phyloP scores from a whole-genome alignment of 2,797 vertebrate genomes.

The Gobionotothen gibberifrons region DNA sequence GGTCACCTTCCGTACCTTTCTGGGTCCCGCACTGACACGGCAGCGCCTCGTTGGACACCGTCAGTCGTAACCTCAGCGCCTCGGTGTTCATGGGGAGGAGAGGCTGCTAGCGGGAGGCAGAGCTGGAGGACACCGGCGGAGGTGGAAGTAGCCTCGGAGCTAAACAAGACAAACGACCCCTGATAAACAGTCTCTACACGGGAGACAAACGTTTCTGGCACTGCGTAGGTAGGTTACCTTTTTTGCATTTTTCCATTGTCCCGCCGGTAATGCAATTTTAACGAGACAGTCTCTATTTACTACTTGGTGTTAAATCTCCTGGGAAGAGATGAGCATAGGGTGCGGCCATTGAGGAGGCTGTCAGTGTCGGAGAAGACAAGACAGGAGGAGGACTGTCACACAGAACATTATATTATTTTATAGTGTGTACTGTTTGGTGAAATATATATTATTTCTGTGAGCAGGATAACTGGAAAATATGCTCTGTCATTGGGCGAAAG shows the following conservation, averaged over 20 bases:
- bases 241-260: slow-evolving; percentile 28
- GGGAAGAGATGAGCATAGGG: slow-evolving; percentile 74
- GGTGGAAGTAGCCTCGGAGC: slow-evolving; percentile 45
- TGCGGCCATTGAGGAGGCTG: slow-evolving; percentile 78
- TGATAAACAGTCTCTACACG: slow-evolving; percentile 18
- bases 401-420: not conserved
- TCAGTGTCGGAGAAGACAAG: slow-evolving; percentile 38
- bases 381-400: not conserved
- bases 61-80: slow-evolving; percentile 19
- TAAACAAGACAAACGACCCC: slow-evolving; percentile 34
- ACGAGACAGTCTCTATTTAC: slow-evolving; percentile 66
- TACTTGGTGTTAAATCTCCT: slow-evolving; percentile 67
- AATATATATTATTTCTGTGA: not conserved
- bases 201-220: slow-evolving; percentile 10
- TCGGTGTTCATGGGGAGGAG: slow-evolving; percentile 56
- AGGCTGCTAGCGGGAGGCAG: slow-evolving; percentile 56
- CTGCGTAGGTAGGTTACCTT: slow-evolving; percentile 66
- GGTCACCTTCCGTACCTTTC: slow-evolving; percentile 2
- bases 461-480: slow-evolving; percentile 35
- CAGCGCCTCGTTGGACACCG: slow-evolving; percentile 1
- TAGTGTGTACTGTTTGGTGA: not conserved
- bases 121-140: slow-evolving; percentile 62
- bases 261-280: slow-evolving; percentile 52
- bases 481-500: slow-evolving; percentile 50
- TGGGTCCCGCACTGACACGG: slow-evolving; percentile 3